phyloP scores from a whole-genome alignment of 2,797 vertebrate genomes.

The Macropodus opercularis region DNA sequence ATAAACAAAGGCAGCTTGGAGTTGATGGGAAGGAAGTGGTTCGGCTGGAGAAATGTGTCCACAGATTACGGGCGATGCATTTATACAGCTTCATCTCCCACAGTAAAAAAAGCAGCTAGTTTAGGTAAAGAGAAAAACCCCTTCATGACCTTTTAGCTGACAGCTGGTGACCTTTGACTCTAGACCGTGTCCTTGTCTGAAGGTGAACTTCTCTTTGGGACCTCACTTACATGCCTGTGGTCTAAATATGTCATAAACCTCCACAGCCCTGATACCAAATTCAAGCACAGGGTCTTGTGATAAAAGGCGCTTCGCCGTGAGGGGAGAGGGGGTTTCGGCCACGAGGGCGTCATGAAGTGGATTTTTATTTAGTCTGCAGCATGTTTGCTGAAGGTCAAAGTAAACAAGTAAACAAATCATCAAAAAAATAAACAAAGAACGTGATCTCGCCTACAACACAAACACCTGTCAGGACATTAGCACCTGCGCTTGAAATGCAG shows the following conservation, averaged over 20 bases:
- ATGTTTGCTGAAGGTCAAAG: constrained; percentile 5
- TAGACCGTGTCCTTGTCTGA: not conserved
- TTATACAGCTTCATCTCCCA: no score
- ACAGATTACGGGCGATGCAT: no score
- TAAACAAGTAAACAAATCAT: constrained; percentile 3
- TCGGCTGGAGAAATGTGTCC: not conserved
- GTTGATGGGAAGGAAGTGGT: not conserved
- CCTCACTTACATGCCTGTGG: constrained; percentile 8
- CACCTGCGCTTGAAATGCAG: no score
- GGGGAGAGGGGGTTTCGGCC: not conserved
- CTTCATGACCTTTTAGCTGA: constrained; percentile 6
- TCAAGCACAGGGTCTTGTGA: not conserved
- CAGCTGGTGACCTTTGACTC: constrained; percentile 12
- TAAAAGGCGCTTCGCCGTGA: not conserved
- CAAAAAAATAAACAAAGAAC: not conserved
- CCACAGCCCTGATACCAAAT: not conserved
- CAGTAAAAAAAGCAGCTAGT: no score
- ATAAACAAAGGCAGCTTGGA: not conserved
- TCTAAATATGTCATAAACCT: constrained; percentile 11
- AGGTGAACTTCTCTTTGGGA: not conserved
- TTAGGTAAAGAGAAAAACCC: not conserved
- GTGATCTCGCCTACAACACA: not conserved
- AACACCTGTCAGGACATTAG: no score
- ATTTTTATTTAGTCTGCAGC: constrained; percentile 9
- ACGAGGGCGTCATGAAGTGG: not conserved